Percentiles rank a stretch among this genome's conserved stretches.
phyloP scores from a whole-genome alignment of 2,113 vertebrate genomes.

The Calidris pygmaea region DNA sequence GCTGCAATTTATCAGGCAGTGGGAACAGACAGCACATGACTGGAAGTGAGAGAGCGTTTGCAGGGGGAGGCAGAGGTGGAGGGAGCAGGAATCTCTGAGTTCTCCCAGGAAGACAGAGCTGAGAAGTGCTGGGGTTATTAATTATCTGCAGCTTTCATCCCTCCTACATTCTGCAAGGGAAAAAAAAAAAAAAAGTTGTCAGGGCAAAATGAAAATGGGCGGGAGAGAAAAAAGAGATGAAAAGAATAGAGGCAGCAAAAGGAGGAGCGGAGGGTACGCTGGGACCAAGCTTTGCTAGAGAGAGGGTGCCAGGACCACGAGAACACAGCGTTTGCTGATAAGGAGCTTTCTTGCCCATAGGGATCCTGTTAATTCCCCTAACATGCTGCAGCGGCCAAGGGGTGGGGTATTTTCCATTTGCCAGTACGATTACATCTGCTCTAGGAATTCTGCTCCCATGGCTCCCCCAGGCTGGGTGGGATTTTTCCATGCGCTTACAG shows the following conservation, averaged over 20 bases:
- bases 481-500: slow-evolving; percentile 7
- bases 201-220: background rate
- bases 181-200: background rate
- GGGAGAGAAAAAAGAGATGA: background rate
- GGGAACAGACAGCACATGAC: slow-evolving; percentile 19
- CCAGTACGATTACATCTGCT: slow-evolving; percentile 19
- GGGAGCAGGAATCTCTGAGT: background rate
- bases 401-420: background rate
- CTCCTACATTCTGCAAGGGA: slow-evolving; percentile 8
- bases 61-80: slow-evolving; percentile 45
- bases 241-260: background rate
- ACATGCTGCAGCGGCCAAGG: background rate
- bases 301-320: background rate
- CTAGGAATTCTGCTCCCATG: slow-evolving; percentile 42
- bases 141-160: slow-evolving; percentile 46
- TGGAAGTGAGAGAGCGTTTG: background rate
- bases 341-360: background rate
- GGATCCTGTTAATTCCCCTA: background rate
- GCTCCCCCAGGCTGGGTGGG: slow-evolving; percentile 40
- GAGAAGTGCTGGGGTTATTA: background rate
- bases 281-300: background rate
- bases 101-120: slow-evolving; percentile 22
- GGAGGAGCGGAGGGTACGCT: background rate
- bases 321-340: background rate
- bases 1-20: slow-evolving; percentile 18